Evolutionary conservation across 2,888 invertebrate species (phyloP).

Genomic region (Eupeodes luniger): DNA sequence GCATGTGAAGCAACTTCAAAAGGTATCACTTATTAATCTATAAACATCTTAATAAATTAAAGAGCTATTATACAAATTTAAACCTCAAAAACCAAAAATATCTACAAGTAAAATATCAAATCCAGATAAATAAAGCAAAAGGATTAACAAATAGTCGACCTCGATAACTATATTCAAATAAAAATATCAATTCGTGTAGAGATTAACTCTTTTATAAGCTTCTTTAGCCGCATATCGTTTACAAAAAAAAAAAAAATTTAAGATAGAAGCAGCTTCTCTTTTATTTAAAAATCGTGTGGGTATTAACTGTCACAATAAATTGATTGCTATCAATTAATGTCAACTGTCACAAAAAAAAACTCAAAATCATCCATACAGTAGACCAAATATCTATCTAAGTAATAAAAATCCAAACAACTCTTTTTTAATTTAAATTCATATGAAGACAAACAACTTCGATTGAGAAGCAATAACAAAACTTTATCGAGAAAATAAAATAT

Average conservation of each 20-base stretch:
- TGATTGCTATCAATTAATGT: conserved; percentile 31
- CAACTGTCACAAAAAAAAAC: conserved; percentile 15
- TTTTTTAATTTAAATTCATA: neutral
- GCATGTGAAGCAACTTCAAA: too few relatives aligned
- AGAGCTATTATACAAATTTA: neutral
- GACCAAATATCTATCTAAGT: neutral
- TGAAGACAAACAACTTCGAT: neutral
- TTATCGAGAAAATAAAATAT: neutral
- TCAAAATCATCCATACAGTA: conserved; percentile 3
- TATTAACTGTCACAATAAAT: conserved; percentile 30
- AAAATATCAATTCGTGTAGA: neutral
- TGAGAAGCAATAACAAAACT: neutral
- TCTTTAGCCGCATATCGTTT: neutral
- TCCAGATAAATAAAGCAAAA: neutral
- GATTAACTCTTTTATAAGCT: conserved; percentile 1
- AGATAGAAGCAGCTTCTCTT: conserved; percentile 9
- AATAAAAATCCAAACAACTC: conserved; percentile 11
- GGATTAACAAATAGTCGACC: conserved; percentile 4
- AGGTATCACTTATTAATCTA: too few relatives aligned
- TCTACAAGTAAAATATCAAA: neutral
- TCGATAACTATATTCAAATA: conserved; percentile 2
- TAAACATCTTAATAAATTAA: too few relatives aligned
- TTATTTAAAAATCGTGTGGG: conserved; percentile 14
- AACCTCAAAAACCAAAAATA: neutral
- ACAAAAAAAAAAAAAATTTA: too few relatives aligned